Evolutionary conservation across 2,797 vertebrate species (phyloP).

Genomic region (Melanotaenia pygmaea): DNA sequence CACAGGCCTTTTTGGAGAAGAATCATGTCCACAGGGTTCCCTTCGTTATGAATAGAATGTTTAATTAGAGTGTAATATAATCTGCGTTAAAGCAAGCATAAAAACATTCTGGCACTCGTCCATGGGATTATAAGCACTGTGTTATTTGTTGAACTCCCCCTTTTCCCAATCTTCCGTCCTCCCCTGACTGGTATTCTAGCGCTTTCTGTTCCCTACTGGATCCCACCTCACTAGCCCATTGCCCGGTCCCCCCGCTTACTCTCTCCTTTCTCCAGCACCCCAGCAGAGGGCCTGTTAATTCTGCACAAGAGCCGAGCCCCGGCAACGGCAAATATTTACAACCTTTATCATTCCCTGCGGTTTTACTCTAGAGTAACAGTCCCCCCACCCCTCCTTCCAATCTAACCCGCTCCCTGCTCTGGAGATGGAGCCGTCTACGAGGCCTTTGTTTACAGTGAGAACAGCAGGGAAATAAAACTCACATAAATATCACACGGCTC

Average conservation of each 20-base stretch:
- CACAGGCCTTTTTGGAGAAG: slow-evolving; percentile 81
- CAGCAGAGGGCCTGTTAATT: slow-evolving; percentile 77
- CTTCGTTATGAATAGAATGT: slow-evolving; percentile 82
- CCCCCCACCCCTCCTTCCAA: slow-evolving; percentile 11
- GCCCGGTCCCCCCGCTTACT: not conserved
- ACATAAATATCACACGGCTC: slow-evolving; percentile 78
- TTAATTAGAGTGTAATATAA: slow-evolving; percentile 90
- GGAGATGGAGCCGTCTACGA: slow-evolving; percentile 75
- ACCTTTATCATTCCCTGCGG: slow-evolving; percentile 82
- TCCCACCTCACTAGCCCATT: slow-evolving; percentile 30
- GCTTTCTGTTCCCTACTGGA: slow-evolving; percentile 38
- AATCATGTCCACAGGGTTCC: slow-evolving; percentile 83
- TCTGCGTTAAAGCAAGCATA: slow-evolving; percentile 87
- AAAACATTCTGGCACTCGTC: slow-evolving; percentile 85
- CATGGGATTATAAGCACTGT: slow-evolving; percentile 82
- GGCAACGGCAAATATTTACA: slow-evolving; percentile 85
- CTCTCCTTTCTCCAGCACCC: slow-evolving; percentile 54
- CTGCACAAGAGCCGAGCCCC: slow-evolving; percentile 77
- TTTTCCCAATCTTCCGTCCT: slow-evolving; percentile 15
- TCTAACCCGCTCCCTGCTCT: slow-evolving; percentile 54
- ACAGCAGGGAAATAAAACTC: slow-evolving; percentile 80
- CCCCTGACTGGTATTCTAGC: slow-evolving; percentile 43
- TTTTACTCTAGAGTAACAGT: slow-evolving; percentile 81
- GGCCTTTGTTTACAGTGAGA: slow-evolving; percentile 81
- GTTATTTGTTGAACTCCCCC: slow-evolving; percentile 76